Base-by-base conservation (phyloP, 2,113 vertebrate species). In the Tyto alba region DNA sequence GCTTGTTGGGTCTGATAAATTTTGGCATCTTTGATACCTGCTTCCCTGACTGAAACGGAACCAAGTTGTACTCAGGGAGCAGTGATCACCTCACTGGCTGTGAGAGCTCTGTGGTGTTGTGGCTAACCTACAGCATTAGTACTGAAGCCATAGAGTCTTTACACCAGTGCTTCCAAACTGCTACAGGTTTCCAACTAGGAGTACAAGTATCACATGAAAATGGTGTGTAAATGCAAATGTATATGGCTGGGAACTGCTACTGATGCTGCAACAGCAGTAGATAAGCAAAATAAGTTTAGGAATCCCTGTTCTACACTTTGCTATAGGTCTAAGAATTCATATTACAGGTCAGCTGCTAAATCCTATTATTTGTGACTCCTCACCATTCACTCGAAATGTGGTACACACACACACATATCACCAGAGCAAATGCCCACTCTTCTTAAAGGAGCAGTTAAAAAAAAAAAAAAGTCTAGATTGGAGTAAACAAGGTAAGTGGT, bases 1-100 rank as follows among this genome's bases (percentile, higher is more conserved):
- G 7, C 25, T 92, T 69, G 8, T 50, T 3, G 4, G 43, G 8
- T 36, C 40, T 34, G 20, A 38, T 4, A 50, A 36, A 13, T 47
- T 71, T 55, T 81, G 64, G 19, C 29, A 75, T 38, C 22, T 67
- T 66, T n/a, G 20, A 36, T 6, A 29, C 18, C 34, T 72, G 12
- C 40, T 68, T 59, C n/a, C 45, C 29, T 57, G 53, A 12, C 27
- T 62, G 30, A 40, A 68, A 45, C 16, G 18, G 26, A 76, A 13
- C 22, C 1, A 0, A 6, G 48, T 30, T 52, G 86, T 47, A 9
- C 34, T 32, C 2, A 1, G 50, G 34, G 27, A 75, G 32, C 62
- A 63, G 75, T 2, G 25, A 67, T n/a, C 40, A n/a, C 71, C 57
- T 53, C 0, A 0, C 29, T 34, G 76, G 36, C 59, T 45, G 15